Percentiles rank a stretch among this genome's conserved stretches.
phyloP scores from a whole-genome alignment of 2,797 vertebrate species.

The Chaunax sp. region DNA sequence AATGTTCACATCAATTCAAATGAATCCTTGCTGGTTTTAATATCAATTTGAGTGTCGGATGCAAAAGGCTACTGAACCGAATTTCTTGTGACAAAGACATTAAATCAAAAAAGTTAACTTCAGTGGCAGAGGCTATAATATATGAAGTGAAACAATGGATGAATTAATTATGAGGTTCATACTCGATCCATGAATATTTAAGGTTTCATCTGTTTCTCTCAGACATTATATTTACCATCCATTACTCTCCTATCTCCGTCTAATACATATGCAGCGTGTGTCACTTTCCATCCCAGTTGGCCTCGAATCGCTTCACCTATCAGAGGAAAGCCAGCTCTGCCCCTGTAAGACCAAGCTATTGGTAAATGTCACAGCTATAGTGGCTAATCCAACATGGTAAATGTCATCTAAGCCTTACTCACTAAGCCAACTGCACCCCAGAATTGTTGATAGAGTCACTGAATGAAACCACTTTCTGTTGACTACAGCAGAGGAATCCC shows the following conservation, averaged over 20 bases:
- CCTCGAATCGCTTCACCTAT: slow-evolving; percentile 18
- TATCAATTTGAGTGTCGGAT: not conserved
- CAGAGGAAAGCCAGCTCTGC: slow-evolving; percentile 25
- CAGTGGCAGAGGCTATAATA: slow-evolving; percentile 22
- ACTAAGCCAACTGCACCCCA: slow-evolving; percentile 45
- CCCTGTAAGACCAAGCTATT: slow-evolving; percentile 43
- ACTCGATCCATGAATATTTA: slow-evolving; percentile 66
- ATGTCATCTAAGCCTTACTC: slow-evolving; percentile 64
- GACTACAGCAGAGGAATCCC: slow-evolving; percentile 4
- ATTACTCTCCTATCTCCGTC: not conserved
- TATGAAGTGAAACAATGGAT: slow-evolving; percentile 33
- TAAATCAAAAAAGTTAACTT: slow-evolving; percentile 11
- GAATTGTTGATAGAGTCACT: slow-evolving; percentile 36
- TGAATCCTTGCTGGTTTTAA: not conserved
- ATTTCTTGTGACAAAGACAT: not conserved
- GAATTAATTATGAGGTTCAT: slow-evolving; percentile 53
- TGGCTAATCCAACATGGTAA: slow-evolving; percentile 70
- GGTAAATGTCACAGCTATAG: slow-evolving; percentile 75
- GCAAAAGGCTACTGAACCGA: not conserved
- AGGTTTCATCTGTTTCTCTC: slow-evolving; percentile 41
- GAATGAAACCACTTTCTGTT: slow-evolving; percentile 39
- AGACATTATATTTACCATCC: slow-evolving; percentile 29
- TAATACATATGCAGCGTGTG: slow-evolving; percentile 2
- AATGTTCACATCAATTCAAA: not conserved
- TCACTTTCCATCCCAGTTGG: slow-evolving; percentile 38